Percentiles rank a stretch among this genome's conserved stretches.
Evolutionary conservation across 2,888 invertebrate genomes (phyloP).

Genomic region (Machimus rusticus): DNA sequence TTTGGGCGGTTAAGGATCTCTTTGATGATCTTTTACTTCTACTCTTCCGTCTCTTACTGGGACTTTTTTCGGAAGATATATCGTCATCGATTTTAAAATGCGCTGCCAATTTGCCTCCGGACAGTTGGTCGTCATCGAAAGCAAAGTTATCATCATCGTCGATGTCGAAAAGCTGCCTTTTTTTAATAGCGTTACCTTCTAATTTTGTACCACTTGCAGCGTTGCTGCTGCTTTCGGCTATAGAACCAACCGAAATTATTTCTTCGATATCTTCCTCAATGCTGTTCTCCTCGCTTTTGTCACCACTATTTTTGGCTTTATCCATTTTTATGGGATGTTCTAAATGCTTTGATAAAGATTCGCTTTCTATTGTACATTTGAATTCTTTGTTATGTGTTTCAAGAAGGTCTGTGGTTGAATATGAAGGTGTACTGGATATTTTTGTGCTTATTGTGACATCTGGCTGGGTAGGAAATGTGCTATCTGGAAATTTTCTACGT

Average conservation of each 20-base stretch:
- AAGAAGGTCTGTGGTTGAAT: background rate
- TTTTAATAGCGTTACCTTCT: conserved; percentile 38
- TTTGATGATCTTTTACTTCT: background rate
- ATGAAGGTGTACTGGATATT: background rate
- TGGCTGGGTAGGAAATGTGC: background rate
- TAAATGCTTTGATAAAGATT: background rate
- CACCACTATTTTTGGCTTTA: conserved; percentile 16
- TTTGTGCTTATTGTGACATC: background rate
- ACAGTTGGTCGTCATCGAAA: conserved; percentile 59
- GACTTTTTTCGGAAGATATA: conserved; percentile 45
- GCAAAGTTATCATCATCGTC: conserved; percentile 53
- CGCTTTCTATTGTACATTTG: background rate
- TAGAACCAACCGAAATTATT: conserved; percentile 51
- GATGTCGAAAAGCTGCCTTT: conserved; percentile 47
- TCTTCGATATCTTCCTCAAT: conserved; percentile 62
- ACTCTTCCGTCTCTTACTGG: conserved; percentile 39
- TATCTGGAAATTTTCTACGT: conserved; percentile 50
- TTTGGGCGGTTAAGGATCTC: background rate
- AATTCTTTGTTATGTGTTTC: background rate
- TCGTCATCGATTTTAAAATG: conserved; percentile 56
- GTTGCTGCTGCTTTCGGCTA: conserved; percentile 46
- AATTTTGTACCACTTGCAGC: conserved; percentile 41
- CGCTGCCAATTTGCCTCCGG: conserved; percentile 59
- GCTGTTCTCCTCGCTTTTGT: conserved; percentile 53
- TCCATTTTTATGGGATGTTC: conserved; percentile 26